Evolutionary conservation across 2,888 invertebrate genomes (phyloP).

Genomic region (Dicranocentrus wangi): DNA sequence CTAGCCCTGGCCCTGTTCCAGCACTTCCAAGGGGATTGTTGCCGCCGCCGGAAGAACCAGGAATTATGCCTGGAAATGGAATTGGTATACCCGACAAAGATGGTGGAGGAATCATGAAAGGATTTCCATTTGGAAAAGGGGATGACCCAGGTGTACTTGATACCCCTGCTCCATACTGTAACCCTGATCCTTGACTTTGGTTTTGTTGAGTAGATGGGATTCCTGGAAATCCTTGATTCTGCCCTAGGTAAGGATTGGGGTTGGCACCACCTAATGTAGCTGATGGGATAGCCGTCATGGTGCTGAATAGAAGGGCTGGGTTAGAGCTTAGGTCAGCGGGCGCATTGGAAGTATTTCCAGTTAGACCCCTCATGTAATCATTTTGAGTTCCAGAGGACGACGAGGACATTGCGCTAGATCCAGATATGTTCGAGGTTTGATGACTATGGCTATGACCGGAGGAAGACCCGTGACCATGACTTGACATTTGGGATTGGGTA

Average conservation of each 20-base stretch:
- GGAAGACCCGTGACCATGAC: no score
- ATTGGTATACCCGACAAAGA: slow-evolving; percentile 26
- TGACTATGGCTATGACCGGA: slow-evolving; percentile 19
- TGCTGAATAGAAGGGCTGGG: slow-evolving; percentile 49
- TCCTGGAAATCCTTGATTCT: slow-evolving; percentile 29
- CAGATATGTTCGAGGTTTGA: no score
- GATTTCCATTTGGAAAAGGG: slow-evolving; percentile 48
- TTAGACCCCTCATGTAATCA: slow-evolving; percentile 30
- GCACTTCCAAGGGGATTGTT: neutral
- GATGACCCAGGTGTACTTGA: slow-evolving; percentile 27
- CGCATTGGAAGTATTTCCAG: slow-evolving; percentile 1
- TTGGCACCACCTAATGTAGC: slow-evolving; percentile 47
- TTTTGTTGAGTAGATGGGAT: slow-evolving; percentile 28
- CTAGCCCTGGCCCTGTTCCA: neutral
- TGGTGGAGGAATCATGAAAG: slow-evolving; percentile 49
- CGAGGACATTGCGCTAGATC: no score
- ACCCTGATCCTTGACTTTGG: slow-evolving; percentile 24
- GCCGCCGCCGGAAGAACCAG: slow-evolving; percentile 6
- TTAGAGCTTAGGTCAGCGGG: slow-evolving; percentile 42
- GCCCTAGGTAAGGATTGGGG: slow-evolving; percentile 30
- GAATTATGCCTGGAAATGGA: slow-evolving; percentile 35
- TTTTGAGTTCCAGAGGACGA: slow-evolving; percentile 36
- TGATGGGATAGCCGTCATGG: slow-evolving; percentile 43
- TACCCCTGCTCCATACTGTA: slow-evolving; percentile 11
- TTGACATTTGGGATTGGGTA: no score